These are phyloP conservation scores for Aegotheles bennettii DNA, from an alignment of 2,113 vertebrate species.

Conservation along the genomic window DNA sequence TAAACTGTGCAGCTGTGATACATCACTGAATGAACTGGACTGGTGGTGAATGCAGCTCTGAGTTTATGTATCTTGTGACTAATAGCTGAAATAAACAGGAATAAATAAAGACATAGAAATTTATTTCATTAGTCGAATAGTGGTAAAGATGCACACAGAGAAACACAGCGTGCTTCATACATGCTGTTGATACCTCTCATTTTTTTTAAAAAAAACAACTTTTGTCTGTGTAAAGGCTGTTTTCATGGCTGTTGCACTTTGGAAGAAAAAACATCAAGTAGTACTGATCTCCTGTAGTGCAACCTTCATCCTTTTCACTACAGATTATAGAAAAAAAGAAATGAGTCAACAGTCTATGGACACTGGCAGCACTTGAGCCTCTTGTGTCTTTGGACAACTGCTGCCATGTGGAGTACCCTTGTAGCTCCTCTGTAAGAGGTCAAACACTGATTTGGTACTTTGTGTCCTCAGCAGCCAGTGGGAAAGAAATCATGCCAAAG, in stretches of 20 bases:
- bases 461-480: not conserved
- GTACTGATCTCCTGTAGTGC: not conserved
- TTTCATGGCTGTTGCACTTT: not conserved
- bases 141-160: not conserved
- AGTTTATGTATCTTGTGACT: not conserved
- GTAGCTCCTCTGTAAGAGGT: not conserved
- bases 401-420: not conserved
- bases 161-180: not conserved
- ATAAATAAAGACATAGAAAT: not conserved
- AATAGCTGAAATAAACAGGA: not conserved
- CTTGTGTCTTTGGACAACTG: not conserved
- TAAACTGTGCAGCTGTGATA: not conserved
- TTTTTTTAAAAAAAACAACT: not conserved
- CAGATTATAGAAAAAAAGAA: not conserved
- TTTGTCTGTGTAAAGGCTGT: not conserved
- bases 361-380: rapidly evolving
- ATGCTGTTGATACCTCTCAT: not conserved
- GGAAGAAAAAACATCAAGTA: not conserved
- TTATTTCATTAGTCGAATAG: not conserved
- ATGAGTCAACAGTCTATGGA: not conserved
- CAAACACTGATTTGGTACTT: not conserved
- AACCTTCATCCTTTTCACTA: not conserved
- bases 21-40: not conserved
- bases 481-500: not conserved
- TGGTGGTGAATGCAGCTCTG: not conserved